Percentiles rank a stretch among this genome's conserved stretches.
Conservation (phyloP, 2,888 invertebrate species). For the Rosalia funebris region DNA sequence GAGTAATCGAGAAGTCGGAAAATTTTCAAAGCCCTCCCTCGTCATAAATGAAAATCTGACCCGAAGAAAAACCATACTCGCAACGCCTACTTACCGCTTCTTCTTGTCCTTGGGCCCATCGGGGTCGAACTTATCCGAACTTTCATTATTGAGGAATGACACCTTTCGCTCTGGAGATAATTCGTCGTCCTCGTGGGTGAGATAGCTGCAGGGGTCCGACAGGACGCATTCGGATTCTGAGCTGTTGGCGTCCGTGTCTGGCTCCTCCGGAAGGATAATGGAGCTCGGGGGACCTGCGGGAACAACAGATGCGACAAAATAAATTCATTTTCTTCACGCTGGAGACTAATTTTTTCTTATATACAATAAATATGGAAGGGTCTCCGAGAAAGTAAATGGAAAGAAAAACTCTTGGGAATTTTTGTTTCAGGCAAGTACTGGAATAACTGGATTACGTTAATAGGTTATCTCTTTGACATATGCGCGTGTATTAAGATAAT, state of each 20-base stretch:
- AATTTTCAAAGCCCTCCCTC: no score
- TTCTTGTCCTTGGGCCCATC: constrained; percentile 60
- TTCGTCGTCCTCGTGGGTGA: constrained; percentile 46
- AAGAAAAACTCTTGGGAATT: no score
- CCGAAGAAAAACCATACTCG: background rate
- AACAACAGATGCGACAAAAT: background rate
- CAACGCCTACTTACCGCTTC: constrained; percentile 61
- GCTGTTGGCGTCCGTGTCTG: constrained; percentile 53
- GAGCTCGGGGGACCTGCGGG: constrained; percentile 46
- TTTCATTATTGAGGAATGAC: constrained; percentile 64
- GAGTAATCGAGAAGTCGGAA: no score
- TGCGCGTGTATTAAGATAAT: no score
- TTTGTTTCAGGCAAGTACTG: no score
- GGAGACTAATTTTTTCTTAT: no score
- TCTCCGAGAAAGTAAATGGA: no score
- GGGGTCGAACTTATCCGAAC: constrained; percentile 56
- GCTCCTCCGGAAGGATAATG: constrained; percentile 51
- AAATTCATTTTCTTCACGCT: no score
- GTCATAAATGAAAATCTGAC: no score
- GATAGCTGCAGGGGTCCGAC: constrained; percentile 60
- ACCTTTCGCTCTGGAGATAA: constrained; percentile 64
- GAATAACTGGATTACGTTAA: no score
- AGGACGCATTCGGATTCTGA: constrained; percentile 61
- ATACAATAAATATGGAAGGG: no score
- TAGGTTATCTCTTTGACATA: no score